These are phyloP conservation scores for Litoditis marina DNA, from an alignment of 2,888 invertebrate genomes.

Conservation along the genomic window DNA sequence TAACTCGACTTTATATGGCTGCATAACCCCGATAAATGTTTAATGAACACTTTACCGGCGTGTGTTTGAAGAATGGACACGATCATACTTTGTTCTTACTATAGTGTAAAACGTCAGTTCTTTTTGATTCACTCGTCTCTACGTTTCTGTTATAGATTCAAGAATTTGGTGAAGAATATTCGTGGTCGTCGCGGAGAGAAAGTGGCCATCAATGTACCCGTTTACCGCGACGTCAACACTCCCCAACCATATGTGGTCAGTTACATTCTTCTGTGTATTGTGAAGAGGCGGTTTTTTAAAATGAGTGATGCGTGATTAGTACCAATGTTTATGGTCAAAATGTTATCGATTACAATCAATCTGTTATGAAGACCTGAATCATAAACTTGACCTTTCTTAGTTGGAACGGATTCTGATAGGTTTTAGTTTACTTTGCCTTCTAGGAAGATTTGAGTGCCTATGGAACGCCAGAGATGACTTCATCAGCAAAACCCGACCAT, in stretches of 20 bases:
- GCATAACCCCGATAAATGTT: background rate
- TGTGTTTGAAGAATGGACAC: too few relatives aligned
- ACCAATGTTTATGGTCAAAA: background rate
- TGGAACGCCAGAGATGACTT: constrained; percentile 51
- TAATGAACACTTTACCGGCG: background rate
- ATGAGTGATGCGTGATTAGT: background rate
- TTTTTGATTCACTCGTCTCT: too few relatives aligned
- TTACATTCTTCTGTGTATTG: background rate
- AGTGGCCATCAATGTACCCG: constrained; percentile 91
- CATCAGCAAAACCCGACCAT: constrained; percentile 79
- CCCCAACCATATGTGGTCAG: constrained; percentile 69
- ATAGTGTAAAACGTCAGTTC: too few relatives aligned
- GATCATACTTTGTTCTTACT: background rate
- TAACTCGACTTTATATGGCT: background rate
- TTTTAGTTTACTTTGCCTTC: constrained; percentile 65
- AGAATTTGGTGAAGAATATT: constrained; percentile 87
- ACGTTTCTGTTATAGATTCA: constrained; percentile 62
- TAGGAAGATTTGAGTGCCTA: constrained; percentile 67
- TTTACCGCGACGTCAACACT: constrained; percentile 81
- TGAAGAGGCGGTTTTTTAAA: background rate
- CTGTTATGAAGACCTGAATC: background rate
- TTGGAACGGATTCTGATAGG: too few relatives aligned
- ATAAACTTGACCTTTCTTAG: too few relatives aligned
- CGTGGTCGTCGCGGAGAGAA: constrained; percentile 85
- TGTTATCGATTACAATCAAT: background rate